Evolutionary conservation across 2,797 vertebrate genomes (phyloP), one percentile per base, ranked within the genome.

Genomic region (Buphagus erythrorhynchus): DNA sequence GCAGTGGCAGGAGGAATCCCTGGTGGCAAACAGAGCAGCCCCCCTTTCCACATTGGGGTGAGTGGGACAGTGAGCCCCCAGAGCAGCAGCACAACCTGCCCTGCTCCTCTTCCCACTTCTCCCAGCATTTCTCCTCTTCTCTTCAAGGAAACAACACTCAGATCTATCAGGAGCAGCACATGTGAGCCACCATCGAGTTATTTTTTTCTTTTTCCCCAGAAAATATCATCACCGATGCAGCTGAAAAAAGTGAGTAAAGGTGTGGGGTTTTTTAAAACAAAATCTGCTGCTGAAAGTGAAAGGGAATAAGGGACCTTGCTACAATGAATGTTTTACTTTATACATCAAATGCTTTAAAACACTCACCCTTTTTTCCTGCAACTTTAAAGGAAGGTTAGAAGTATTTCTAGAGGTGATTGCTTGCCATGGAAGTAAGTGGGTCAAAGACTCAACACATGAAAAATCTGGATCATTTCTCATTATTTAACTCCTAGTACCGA

Each of bases 301-400:
- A 59, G 33, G 66, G 80, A 94, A 76, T 82, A 84, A 94, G 76
- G 21, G 62, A 82, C 55, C 43, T 92, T 69, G 77, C 57, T 96
- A 84, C 62, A 76, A 84, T 42, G 58, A 88, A 90, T 81, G 28
- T 76, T 88, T 95, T 94, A 58, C 46, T 93, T 95, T 40, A 73
- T 73, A 84, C 73, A 81, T 92, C 79, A 88, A 86, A 58, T 84
- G 54, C 72, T 93, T 95, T 93, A 88, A 94, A 94, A 31, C 62
- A 86, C 63, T 88, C 83, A 86, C 10, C 28, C 48, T 86, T 94
- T 88, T 77, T 88, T 43, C 63, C 51, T 62, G 31, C 36, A 81
- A 48, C 82, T 78, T 88, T 58, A 94, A 93, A 88, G 76, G 87
- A 95, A 75, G 72, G 75, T 86, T 83, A 88, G 57, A 90, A 94